These are phyloP conservation scores for Meganola albula DNA, from an alignment of 2,888 invertebrate species.

Conservation along the genomic window DNA sequence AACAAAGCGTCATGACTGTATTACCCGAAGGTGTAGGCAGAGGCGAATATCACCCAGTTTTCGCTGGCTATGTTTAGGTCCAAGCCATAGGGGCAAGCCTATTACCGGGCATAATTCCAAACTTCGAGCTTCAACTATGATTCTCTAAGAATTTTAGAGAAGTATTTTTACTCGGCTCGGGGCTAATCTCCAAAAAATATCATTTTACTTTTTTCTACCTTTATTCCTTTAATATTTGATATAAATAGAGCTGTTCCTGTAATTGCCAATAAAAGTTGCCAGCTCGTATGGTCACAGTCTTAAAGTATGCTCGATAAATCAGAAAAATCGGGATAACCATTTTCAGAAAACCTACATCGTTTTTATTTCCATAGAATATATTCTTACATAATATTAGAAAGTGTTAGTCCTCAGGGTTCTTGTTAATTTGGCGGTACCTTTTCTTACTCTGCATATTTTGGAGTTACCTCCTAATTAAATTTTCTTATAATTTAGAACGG, in stretches of 20 bases:
- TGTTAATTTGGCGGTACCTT: slow-evolving; percentile 24
- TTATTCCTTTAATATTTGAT: too few species aligned
- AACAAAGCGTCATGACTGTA: too few species aligned
- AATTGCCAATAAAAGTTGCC: slow-evolving; percentile 40
- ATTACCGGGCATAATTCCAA: too few species aligned
- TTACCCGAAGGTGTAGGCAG: too few species aligned
- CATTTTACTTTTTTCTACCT: too few species aligned
- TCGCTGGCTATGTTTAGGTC: too few species aligned
- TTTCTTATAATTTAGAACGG: slow-evolving; percentile 34
- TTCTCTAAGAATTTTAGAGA: too few species aligned
- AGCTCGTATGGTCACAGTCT: slow-evolving; percentile 38
- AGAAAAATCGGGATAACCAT: slow-evolving; percentile 28
- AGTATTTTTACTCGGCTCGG: too few species aligned
- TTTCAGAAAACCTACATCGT: slow-evolving; percentile 23
- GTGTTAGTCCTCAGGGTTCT: slow-evolving; percentile 19
- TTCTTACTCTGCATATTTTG: slow-evolving; percentile 27
- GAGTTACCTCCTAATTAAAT: slow-evolving; percentile 44
- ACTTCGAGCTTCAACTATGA: too few species aligned
- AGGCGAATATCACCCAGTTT: too few species aligned
- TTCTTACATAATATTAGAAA: slow-evolving; percentile 18
- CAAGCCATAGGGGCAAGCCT: too few species aligned
- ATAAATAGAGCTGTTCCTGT: slow-evolving; percentile 30
- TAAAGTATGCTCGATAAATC: slow-evolving; percentile 40
- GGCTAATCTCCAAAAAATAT: too few species aligned
- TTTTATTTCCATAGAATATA: slow-evolving; percentile 21